phyloP scores from a whole-genome alignment of 2,888 invertebrate species.

The Nebria brevicollis region DNA sequence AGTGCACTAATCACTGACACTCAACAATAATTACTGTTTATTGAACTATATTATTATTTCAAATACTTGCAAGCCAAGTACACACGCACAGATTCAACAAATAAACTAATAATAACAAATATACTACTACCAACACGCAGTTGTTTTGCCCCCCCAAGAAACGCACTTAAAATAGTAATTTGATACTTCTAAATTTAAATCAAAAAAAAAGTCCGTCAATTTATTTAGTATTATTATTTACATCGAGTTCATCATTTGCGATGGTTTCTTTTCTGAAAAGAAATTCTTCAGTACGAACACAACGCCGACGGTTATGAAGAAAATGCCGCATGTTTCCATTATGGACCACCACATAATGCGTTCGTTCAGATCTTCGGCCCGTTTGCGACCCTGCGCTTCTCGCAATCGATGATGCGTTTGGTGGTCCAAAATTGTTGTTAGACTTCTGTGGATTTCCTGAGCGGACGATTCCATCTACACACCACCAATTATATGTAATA shows the following conservation, averaged over 20 bases:
- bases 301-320: conserved; percentile 89
- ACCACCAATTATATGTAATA: conserved; percentile 21
- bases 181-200: conserved; percentile 26
- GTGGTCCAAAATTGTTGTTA: conserved; percentile 90
- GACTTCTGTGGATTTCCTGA: conserved; percentile 87
- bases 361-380: conserved; percentile 97
- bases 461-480: conserved; percentile 92
- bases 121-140: background rate
- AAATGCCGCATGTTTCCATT: conserved; percentile 85
- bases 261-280: conserved; percentile 79
- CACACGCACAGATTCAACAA: conserved; percentile 14
- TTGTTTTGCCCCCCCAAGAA: conserved; percentile 3
- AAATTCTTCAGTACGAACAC: conserved; percentile 92
- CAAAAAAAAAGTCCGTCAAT: conserved; percentile 44
- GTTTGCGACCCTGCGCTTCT: conserved; percentile 93
- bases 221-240: conserved; percentile 47
- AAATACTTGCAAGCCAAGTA: conserved; percentile 28
- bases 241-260: conserved; percentile 58
- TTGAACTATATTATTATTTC: conserved; percentile 36
- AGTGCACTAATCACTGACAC: conserved; percentile 33
- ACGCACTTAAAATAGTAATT: conserved; percentile 30
- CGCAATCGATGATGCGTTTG: conserved; percentile 97
- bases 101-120: background rate
- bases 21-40: conserved; percentile 25
- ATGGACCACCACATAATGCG: conserved; percentile 94